Base-by-base conservation (phyloP, 1,140 invertebrate species). In the Microplitis demolitor region DNA sequence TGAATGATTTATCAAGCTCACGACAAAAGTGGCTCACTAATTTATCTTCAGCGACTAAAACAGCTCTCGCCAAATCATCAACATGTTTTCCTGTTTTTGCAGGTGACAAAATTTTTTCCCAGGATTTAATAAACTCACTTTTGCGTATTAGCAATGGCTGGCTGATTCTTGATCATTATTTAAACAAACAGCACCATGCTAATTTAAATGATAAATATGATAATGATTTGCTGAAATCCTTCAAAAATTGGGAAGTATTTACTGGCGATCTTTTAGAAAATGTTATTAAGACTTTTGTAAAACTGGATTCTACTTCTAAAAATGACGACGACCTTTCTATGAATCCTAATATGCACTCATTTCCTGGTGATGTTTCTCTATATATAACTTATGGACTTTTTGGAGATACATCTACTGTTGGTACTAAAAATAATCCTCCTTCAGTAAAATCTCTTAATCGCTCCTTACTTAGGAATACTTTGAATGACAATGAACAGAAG, bases 81-180 rank as follows among this genome's bases (percentile, higher is more conserved):
- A 80, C 81, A 3, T 83, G 81, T 14, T 81, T 84, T 63, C 83
- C 84, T 0, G 72, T 85, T 0, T 85, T 81, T 51, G 78, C 79
- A 0, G 81, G 82, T 0, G 80, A 86, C 54, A 78, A 73, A 4
- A 74, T 79, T 2, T 80, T 85, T 50, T 67, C 78, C 0, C 75
- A 79, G 2, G 85, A 86, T 35, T 62, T 86, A 3, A 81, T 86
- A 13, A 85, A 83, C 24, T 80, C 84, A 4, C 68, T 84, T 11
- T 5, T 86, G 1, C 78, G 85, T 16, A 81, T 86, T 16, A 82
- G 81, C 70, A 86, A 86, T 61, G 85, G 84, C 0, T 86, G 85
- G 85, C 77, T 86, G 1, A 77, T 82, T 6, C 77, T 86, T 6
- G 85, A 86, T 16, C 85, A 86, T 66, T 86, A 86, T 34, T 51